phyloP scores from a whole-genome alignment of 2,797 vertebrate species.

The Fistularia tabacaria region DNA sequence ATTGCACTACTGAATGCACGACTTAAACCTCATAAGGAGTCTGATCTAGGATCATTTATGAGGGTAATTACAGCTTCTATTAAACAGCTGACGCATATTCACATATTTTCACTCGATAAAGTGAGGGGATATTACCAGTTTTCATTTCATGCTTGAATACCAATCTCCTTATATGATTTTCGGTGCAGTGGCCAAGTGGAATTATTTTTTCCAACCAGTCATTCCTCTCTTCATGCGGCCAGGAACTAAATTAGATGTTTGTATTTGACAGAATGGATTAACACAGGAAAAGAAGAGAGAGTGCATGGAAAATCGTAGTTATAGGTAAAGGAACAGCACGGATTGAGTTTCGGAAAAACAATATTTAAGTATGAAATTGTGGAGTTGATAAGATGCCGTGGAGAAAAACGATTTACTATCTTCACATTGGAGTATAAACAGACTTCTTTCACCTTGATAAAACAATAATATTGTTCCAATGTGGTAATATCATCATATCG shows the following conservation, averaged over 20 bases:
- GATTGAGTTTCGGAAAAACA: slow-evolving; percentile 43
- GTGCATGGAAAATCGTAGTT: slow-evolving; percentile 62
- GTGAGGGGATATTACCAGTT: slow-evolving; percentile 61
- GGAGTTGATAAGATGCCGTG: slow-evolving; percentile 39
- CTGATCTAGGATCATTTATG: slow-evolving; percentile 41
- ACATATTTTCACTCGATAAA: slow-evolving; percentile 57
- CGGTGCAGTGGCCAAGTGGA: slow-evolving; percentile 61
- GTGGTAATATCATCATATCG: slow-evolving; percentile 52
- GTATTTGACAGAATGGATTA: slow-evolving; percentile 68
- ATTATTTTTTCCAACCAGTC: slow-evolving; percentile 74
- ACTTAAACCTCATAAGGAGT: slow-evolving; percentile 23
- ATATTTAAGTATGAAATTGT: slow-evolving; percentile 29
- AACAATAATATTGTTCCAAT: slow-evolving; percentile 48
- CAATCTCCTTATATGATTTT: slow-evolving; percentile 65
- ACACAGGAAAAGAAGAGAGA: slow-evolving; percentile 41
- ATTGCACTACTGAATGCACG: slow-evolving; percentile 16
- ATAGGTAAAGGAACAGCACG: slow-evolving; percentile 45
- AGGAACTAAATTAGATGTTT: slow-evolving; percentile 73
- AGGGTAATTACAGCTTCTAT: slow-evolving; percentile 48
- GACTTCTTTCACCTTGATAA: slow-evolving; percentile 26
- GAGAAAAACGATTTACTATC: slow-evolving; percentile 18
- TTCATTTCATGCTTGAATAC: slow-evolving; percentile 70
- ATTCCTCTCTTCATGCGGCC: slow-evolving; percentile 61
- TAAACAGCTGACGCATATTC: slow-evolving; percentile 42
- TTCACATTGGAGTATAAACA: slow-evolving; percentile 18